Evolutionary conservation across 2,888 invertebrate species (phyloP), one percentile per base, ranked within the genome.

Genomic region (Diarsia mendica): DNA sequence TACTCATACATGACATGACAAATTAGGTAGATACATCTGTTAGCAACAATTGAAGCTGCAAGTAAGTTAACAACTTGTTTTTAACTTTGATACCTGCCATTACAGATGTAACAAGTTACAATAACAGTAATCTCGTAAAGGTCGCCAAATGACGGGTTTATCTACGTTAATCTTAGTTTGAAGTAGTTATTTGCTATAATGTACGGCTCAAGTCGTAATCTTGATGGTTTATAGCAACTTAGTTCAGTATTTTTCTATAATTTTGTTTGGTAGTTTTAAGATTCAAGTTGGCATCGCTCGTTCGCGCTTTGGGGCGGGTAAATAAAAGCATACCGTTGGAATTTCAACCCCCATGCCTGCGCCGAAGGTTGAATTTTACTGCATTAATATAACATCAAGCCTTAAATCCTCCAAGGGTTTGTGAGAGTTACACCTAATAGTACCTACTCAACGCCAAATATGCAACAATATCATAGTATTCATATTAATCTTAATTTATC

Each of bases 101-200:
- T 83, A 79, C 39, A 51, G n/a, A 63, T 13, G 10, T 68, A 71
- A 81, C 48, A 20, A 77, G 77, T 70, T 46, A 46, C 58, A 79
- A 84, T 82, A 46, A 65, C 82, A 51, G 79, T 76, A 20, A 84
- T 82, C 58, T 72, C 20, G 18, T 53, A 61, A 71, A 84, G 82
- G 82, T 82, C 79, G 28, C 10, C 60, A 84, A 82, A 84, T 76
- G 48, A 65, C 44, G 11, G 67, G 79, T 48, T 69, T 72, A 84
- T 84, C 72, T 61, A 46, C 23, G 46, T 9, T 72, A 67, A 77
- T 73, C 67, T 63, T 51, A 13, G 61, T 44, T 65, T 67, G 60
- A 69, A 63, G 73, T 64, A 75, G 44, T 64, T 48, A 58, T 78
- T 49, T 11, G 4, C 3, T 18, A 15, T 84, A 28, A 28, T 28